phyloP scores from a whole-genome alignment of 2,888 invertebrate genomes.

The Laothoe populi region DNA sequence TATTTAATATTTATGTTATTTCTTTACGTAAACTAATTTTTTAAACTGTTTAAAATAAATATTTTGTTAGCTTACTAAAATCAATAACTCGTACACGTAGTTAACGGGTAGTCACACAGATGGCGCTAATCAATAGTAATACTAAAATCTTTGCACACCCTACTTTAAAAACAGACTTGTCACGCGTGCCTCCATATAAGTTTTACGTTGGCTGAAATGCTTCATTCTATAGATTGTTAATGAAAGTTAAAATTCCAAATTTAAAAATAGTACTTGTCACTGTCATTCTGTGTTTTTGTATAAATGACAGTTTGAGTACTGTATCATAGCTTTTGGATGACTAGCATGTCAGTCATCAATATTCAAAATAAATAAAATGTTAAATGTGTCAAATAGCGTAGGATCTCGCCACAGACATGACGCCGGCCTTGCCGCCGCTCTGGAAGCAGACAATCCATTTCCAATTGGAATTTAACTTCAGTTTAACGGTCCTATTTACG shows the following conservation, averaged over 20 bases:
- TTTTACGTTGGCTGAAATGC: not conserved
- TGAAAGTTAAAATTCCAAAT: not conserved
- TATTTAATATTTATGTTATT: too few relatives aligned
- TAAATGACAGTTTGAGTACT: not conserved
- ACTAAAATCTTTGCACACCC: not conserved
- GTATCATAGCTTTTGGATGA: too few relatives aligned
- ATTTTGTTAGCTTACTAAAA: too few relatives aligned
- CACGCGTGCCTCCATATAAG: not conserved
- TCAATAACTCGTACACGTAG: too few relatives aligned
- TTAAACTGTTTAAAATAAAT: too few relatives aligned
- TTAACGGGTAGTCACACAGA: not conserved
- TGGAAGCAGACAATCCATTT: too few relatives aligned
- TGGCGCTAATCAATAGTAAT: conserved; percentile 2
- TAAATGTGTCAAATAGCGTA: too few relatives aligned
- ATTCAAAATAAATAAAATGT: too few relatives aligned
- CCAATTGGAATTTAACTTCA: not conserved
- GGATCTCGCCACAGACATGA: too few relatives aligned
- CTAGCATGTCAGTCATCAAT: too few relatives aligned
- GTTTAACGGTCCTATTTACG: not conserved
- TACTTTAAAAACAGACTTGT: not conserved
- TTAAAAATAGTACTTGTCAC: not conserved
- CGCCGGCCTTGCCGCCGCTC: too few relatives aligned
- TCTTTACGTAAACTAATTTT: too few relatives aligned
- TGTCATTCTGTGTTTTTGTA: not conserved
- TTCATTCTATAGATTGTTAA: not conserved